A percentile compares a stretch with the other conserved stretches of the same genome.
Evolutionary conservation across 37 sponge, comb jelly and placozoan species (phyloP).

Genomic region (Theonella swinhoei): DNA sequence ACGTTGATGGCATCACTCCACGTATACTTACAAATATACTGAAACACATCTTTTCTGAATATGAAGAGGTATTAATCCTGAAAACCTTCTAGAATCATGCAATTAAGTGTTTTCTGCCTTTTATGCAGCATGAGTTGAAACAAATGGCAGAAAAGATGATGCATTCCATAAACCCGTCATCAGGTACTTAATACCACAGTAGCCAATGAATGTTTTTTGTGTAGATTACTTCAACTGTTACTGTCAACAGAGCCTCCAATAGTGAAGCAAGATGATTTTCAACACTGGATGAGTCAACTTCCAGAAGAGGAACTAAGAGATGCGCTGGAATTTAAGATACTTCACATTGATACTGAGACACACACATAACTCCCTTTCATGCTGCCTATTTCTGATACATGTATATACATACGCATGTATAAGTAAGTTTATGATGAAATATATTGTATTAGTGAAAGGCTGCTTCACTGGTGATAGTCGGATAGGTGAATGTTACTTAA

Average conservation of each 20-base stretch:
- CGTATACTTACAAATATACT: not conserved
- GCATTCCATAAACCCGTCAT: not conserved
- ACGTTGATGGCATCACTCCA: slow-evolving; percentile 21
- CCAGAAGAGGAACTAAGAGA: not conserved
- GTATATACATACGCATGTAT: too few species aligned
- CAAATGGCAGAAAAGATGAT: not conserved
- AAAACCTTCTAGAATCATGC: too few species aligned
- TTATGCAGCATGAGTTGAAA: not conserved
- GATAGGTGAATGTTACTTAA: too few species aligned
- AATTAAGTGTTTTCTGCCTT: not conserved
- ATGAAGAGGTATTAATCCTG: slow-evolving; percentile 18
- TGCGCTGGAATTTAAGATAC: not conserved
- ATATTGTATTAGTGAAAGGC: too few species aligned
- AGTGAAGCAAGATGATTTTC: not conserved
- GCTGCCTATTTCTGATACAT: too few species aligned
- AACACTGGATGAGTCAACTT: not conserved
- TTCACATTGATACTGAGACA: not conserved
- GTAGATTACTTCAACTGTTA: too few species aligned
- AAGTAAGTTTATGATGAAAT: too few species aligned
- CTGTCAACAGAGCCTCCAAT: not conserved
- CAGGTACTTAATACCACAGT: not conserved
- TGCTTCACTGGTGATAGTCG: too few species aligned
- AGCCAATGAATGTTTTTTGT: too few species aligned
- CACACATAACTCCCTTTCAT: not conserved
- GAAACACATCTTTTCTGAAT: slow-evolving; percentile 1